These are phyloP conservation scores for Branchinecta sandiegonensis DNA, from an alignment of 2,888 invertebrate species.

Conservation along the genomic window DNA sequence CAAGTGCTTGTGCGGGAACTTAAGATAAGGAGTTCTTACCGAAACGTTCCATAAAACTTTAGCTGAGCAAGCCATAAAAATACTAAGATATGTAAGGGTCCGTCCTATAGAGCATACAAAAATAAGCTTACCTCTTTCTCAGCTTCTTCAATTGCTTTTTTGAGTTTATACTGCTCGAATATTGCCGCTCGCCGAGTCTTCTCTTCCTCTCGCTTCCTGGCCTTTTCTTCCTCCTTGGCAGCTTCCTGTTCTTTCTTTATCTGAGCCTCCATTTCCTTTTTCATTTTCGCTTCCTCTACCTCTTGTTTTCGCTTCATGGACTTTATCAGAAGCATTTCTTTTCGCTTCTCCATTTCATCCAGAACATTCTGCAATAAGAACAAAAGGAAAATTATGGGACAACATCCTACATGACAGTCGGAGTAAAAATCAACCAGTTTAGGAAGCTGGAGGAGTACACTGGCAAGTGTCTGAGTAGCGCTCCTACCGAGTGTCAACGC, in stretches of 20 bases:
- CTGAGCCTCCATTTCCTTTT: constrained; percentile 66
- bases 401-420: not conserved
- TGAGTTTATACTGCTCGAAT: constrained; percentile 79
- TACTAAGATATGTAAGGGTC: no score
- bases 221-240: constrained; percentile 53
- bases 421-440: constrained; percentile 19
- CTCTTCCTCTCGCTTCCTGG: constrained; percentile 62
- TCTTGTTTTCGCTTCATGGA: constrained; percentile 79
- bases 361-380: constrained; percentile 49
- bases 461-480: no score
- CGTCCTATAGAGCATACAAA: not conserved
- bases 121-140: constrained; percentile 32
- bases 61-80: no score
- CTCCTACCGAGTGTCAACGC: no score
- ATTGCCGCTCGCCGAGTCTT: constrained; percentile 71
- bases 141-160: constrained; percentile 86
- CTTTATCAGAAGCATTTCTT: constrained; percentile 74
- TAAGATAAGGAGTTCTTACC: no score
- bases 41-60: no score
- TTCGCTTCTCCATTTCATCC: constrained; percentile 82
- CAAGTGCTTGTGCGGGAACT: no score
- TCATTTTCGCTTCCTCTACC: constrained; percentile 68
- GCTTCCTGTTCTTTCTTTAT: constrained; percentile 57
- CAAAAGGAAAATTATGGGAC: not conserved
- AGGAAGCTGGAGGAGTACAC: not conserved